Conservation (phyloP, 1,140 invertebrate genomes). For the Rhopalosiphum padi region DNA sequence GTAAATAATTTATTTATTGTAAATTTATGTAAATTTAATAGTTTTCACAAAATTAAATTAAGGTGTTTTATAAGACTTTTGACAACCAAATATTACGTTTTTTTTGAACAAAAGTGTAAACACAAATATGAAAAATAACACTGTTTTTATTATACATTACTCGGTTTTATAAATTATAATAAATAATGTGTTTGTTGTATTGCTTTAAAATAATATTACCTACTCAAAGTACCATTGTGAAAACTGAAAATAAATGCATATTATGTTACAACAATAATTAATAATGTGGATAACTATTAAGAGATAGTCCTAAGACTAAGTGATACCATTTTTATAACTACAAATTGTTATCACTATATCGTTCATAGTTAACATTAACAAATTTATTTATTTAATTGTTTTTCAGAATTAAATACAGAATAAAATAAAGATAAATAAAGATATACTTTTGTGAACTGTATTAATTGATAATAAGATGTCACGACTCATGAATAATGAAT, state of each 20-base stretch:
- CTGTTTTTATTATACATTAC: not conserved
- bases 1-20: not conserved
- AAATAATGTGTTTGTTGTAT: not conserved
- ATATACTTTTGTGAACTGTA: not conserved
- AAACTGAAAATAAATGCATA: not conserved
- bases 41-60: not conserved
- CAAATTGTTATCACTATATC: not conserved
- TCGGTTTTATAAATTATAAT: not conserved
- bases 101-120: not conserved
- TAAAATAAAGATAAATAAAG: not conserved
- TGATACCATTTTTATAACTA: not conserved
- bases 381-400: not conserved
- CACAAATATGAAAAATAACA: not conserved
- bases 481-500: too few species aligned
- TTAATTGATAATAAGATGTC: not conserved
- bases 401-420: not conserved
- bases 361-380: not conserved
- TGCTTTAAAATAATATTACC: not conserved
- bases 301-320: too few species aligned
- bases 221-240: not conserved
- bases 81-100: not conserved
- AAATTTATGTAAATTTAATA: not conserved
- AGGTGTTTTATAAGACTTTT: not conserved
- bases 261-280: not conserved
- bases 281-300: not conserved